Evolutionary conservation across 2,113 vertebrate genomes (phyloP).

Genomic region (Monarcha castaneiventris): DNA sequence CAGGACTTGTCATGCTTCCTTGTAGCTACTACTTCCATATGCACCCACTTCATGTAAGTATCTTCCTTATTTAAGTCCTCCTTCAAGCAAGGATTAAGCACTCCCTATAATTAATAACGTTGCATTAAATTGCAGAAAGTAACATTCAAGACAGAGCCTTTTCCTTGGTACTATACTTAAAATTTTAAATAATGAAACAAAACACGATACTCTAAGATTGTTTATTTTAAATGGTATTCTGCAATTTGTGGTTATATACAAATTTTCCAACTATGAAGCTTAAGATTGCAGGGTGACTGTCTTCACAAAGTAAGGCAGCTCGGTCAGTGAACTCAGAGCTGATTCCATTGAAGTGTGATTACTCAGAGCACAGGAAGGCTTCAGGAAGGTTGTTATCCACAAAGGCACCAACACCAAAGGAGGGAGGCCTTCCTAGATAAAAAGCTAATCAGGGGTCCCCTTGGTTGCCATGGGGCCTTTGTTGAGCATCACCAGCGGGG

Average conservation of each 20-base stretch:
- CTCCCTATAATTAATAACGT: background rate
- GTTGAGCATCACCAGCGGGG: background rate
- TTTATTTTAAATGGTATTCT: constrained; percentile 46
- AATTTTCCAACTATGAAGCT: background rate
- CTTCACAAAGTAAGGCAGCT: constrained; percentile 5
- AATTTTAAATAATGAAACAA: background rate
- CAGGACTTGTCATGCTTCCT: background rate
- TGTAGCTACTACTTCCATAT: background rate
- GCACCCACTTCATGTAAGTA: fast-evolving
- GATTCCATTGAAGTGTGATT: background rate
- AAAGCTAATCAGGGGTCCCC: background rate
- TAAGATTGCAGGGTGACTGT: background rate
- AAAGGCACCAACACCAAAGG: background rate
- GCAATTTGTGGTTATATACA: background rate
- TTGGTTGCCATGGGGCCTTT: background rate
- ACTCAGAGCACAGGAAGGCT: background rate
- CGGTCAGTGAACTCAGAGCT: background rate
- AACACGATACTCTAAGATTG: background rate
- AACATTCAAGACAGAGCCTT: background rate
- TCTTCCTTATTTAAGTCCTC: background rate
- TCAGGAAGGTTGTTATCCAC: background rate
- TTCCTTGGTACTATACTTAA: background rate
- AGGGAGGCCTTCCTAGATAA: background rate
- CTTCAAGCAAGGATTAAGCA: background rate
- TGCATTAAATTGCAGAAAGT: background rate